Evolutionary conservation across 1,140 invertebrate species (phyloP).

Genomic region (Drosophila pseudoobscura): DNA sequence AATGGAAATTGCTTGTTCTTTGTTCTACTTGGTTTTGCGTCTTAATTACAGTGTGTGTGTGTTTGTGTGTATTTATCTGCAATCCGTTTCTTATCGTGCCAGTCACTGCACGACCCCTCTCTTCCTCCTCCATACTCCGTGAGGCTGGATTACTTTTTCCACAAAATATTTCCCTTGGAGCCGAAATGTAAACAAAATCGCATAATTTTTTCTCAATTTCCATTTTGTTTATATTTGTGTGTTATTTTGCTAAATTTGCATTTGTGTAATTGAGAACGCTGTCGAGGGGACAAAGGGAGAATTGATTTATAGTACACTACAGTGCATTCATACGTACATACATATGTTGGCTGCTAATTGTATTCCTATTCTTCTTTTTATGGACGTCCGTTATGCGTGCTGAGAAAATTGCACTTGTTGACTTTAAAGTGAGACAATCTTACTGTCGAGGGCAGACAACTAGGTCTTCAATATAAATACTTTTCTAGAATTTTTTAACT

Average conservation of each 20-base stretch:
- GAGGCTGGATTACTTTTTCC: conserved; percentile 3
- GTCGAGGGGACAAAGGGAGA: not conserved
- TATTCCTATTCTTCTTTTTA: conserved; percentile 19
- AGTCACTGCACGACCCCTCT: conserved; percentile 41
- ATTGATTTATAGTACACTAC: conserved; percentile 2
- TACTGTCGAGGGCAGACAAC: conserved; percentile 14
- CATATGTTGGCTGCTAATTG: conserved; percentile 17
- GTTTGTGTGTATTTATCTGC: conserved; percentile 63
- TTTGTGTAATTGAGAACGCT: conserved; percentile 5
- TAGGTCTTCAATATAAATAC: not conserved
- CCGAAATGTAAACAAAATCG: conserved; percentile 68
- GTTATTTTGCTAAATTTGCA: conserved; percentile 12
- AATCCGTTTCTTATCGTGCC: conserved; percentile 69
- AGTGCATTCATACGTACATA: not conserved
- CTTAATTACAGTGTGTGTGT: conserved; percentile 39
- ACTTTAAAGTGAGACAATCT: conserved; percentile 42
- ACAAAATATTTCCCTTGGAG: conserved; percentile 5
- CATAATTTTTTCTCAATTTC: conserved; percentile 1
- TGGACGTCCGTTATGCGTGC: conserved; percentile 13
- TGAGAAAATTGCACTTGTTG: conserved; percentile 58
- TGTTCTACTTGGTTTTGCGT: conserved; percentile 48
- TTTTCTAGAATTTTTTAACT: too few relatives aligned
- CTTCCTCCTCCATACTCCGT: not conserved
- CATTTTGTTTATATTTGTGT: conserved; percentile 14
- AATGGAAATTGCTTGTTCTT: conserved; percentile 19